Base-by-base conservation (phyloP, 2,113 vertebrate genomes). In the Rhinolophus sinicus region DNA sequence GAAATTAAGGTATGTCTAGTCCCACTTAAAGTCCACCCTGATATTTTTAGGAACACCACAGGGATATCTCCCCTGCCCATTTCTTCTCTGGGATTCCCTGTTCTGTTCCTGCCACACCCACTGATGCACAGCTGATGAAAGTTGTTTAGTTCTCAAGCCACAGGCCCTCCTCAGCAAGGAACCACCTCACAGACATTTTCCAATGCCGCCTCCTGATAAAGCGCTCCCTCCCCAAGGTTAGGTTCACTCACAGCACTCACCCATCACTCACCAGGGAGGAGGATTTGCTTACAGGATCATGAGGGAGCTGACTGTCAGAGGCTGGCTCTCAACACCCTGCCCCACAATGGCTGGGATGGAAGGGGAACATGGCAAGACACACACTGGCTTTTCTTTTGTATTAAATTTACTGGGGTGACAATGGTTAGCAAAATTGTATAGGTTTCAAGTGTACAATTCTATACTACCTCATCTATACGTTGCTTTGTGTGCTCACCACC, bases 61-160 rank as follows among this genome's bases (percentile, higher is more conserved):
- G 5, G 33, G 2, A 24, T 69, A 1, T 69, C 30, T 81, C 60
- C 65, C 35, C 8, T 22, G 50, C 50, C 65, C 9, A 21, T 24
- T 8, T 26, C 56, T 58, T 28, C 40, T 6, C n/a, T 52, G 26
- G 52, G 35, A 38, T 47, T 65, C 15, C 14, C 30, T 8, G 3
- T 50, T 90, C 22, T 67, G 1, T 47, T 64, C 35, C 52, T 62
- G 14, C n/a, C 24, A 10, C 0, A 0, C 19, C 40, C 58, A 22
- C 18, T 15, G 24, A 24, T 15, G 19, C 50, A 30, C 33, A 7
- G 7, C 35, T 2, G 2, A 5, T 1, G 16, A 10, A 5, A 40
- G 11, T 60, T n/a, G 14, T 35, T 22, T 4, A 19, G 3, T 40
- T 76, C 5, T 69, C 88, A 54, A 52, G 60, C 28, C 38, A 38